Percentiles rank a stretch among this genome's conserved stretches.
Evolutionary conservation across 2,888 invertebrate genomes (phyloP).

Genomic region (Drosophila neutralis): DNA sequence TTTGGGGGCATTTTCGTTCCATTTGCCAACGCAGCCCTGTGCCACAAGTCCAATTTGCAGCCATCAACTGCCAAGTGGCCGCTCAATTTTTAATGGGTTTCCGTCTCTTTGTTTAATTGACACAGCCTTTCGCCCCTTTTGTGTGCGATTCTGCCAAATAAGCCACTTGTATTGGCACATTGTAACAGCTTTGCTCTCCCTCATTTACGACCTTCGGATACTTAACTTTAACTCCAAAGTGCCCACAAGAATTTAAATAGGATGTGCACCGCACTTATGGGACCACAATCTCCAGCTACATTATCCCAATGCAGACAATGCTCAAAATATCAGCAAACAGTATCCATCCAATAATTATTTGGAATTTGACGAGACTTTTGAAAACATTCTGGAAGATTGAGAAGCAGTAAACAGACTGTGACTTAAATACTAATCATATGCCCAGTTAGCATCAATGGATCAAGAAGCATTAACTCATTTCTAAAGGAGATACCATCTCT

Average conservation of each 20-base stretch:
- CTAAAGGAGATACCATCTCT: background rate
- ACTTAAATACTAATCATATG: background rate
- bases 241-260: background rate
- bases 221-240: background rate
- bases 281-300: background rate
- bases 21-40: constrained; percentile 15
- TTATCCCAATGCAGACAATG: background rate
- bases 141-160: constrained; percentile 9
- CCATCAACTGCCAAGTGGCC: constrained; percentile 32
- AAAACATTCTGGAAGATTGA: background rate
- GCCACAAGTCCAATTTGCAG: constrained; percentile 6
- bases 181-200: background rate
- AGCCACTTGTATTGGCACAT: constrained; percentile 19
- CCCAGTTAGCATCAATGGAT: background rate
- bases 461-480: background rate
- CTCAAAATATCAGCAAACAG: background rate
- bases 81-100: constrained; percentile 58
- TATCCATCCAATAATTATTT: background rate
- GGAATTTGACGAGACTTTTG: background rate
- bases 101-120: constrained; percentile 60
- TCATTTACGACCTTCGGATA: background rate
- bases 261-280: background rate
- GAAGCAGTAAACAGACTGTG: background rate
- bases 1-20: constrained; percentile 17
- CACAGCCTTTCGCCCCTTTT: constrained; percentile 11